Percentiles rank a stretch among this genome's conserved stretches.
phyloP scores from a whole-genome alignment of 2,113 vertebrate species.

The Dromaius novaehollandiae region DNA sequence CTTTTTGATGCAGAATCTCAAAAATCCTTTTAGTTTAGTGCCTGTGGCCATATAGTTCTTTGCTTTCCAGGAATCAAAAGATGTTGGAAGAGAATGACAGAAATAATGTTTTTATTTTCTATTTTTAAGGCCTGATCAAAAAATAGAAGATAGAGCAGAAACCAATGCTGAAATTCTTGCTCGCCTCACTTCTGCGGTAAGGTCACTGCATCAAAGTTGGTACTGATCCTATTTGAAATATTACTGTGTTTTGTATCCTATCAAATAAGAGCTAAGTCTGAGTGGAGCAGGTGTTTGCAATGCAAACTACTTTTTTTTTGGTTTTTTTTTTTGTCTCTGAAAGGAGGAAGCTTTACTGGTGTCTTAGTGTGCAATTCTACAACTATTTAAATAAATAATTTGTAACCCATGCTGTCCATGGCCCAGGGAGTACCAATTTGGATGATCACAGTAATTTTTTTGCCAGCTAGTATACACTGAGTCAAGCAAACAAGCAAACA shows the following conservation, averaged over 20 bases:
- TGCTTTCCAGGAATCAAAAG: conserved; percentile 52
- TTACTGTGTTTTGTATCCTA: conserved; percentile 17
- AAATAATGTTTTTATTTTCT: conserved; percentile 54
- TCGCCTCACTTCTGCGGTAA: conserved; percentile 93
- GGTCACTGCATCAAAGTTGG: conserved; percentile 36
- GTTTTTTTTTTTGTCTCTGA: not conserved
- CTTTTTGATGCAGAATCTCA: conserved; percentile 48
- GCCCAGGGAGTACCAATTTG: not conserved
- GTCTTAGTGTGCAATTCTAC: not conserved
- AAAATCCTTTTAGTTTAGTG: conserved; percentile 39
- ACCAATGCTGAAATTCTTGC: conserved; percentile 92
- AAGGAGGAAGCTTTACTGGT: not conserved
- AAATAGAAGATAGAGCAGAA: conserved; percentile 86
- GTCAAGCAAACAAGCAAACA: not conserved
- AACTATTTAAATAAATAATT: not conserved
- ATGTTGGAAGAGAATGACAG: conserved; percentile 39
- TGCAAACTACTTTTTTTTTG: not conserved
- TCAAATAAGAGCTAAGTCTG: not conserved
- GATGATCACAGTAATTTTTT: not conserved
- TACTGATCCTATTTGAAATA: conserved; percentile 23
- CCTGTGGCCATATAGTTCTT: conserved; percentile 21
- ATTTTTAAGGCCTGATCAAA: conserved; percentile 86
- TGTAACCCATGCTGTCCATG: not conserved
- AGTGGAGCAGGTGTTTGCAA: not conserved
- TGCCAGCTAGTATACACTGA: not conserved